A percentile compares a stretch with the other conserved stretches of the same genome.
Conservation (phyloP, 2,888 invertebrate genomes). For the Pardosa pseudoannulata region DNA sequence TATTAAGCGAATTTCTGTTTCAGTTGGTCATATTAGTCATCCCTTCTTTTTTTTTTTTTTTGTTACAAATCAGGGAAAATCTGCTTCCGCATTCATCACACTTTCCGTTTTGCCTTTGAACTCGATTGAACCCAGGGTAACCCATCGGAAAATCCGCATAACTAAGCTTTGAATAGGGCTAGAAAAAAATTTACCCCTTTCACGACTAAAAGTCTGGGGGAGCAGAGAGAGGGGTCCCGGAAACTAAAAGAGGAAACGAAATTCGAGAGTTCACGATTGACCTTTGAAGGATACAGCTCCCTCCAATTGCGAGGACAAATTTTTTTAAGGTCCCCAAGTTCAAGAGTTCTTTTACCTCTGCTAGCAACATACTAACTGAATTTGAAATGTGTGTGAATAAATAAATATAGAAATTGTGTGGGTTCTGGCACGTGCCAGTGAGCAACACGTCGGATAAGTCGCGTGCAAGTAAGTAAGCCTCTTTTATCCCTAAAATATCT, state of each 20-base stretch:
- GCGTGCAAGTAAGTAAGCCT: no score
- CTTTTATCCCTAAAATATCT: no score
- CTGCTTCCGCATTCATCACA: neutral
- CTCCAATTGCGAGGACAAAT: neutral
- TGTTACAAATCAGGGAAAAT: neutral
- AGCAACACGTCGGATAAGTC: no score
- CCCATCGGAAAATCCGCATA: neutral
- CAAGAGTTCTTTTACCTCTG: slow-evolving; percentile 1
- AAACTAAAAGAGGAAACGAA: neutral
- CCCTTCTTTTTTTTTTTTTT: neutral
- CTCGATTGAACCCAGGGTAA: neutral
- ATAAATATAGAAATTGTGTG: no score
- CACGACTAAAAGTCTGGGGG: slow-evolving; percentile 5
- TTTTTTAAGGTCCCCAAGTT: neutral
- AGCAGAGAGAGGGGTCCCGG: neutral
- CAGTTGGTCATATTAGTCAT: neutral
- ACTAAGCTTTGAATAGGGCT: neutral
- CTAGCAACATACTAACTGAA: neutral
- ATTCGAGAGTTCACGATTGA: neutral
- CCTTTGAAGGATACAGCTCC: neutral
- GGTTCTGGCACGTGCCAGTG: neutral
- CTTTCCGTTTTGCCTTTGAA: slow-evolving; percentile 7
- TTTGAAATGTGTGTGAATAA: neutral
- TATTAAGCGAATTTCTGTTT: neutral
- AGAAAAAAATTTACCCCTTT: slow-evolving; percentile 20